Evolutionary conservation across 2,888 invertebrate genomes (phyloP).

Genomic region (Eurois occulta): DNA sequence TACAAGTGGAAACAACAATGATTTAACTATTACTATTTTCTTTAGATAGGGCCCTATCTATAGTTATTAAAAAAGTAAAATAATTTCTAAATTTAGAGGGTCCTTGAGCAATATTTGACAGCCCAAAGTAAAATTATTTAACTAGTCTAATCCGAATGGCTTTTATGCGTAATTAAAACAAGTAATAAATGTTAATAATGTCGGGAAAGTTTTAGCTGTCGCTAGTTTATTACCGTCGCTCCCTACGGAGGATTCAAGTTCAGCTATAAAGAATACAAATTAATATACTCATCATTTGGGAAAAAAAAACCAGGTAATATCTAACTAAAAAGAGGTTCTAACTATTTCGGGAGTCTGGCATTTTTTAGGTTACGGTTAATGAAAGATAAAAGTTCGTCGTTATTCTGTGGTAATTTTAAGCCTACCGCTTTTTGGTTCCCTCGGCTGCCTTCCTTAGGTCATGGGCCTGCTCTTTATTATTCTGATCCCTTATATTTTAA

Average conservation of each 20-base stretch:
- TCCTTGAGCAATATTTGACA: conserved; percentile 14
- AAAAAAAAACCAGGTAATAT: neutral
- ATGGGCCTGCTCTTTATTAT: neutral
- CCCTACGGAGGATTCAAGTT: conserved; percentile 43
- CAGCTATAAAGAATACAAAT: neutral
- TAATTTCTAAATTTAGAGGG: neutral
- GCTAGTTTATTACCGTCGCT: conserved; percentile 37
- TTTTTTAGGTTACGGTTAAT: conserved; percentile 10
- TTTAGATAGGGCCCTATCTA: neutral
- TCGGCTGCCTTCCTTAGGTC: neutral
- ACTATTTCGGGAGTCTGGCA: neutral
- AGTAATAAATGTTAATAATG: conserved; percentile 40
- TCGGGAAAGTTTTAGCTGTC: conserved; percentile 43
- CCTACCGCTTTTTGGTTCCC: neutral
- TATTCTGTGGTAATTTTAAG: conserved; percentile 5
- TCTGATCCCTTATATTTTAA: conserved; percentile 11
- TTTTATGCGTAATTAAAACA: conserved; percentile 48
- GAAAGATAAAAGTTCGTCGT: neutral
- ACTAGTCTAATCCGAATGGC: conserved; percentile 17
- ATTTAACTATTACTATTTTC: conserved; percentile 5
- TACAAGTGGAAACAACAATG: conserved; percentile 37
- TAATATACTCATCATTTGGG: neutral
- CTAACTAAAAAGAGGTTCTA: neutral
- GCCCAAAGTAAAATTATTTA: conserved; percentile 13
- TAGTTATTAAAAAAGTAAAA: neutral